Conservation (phyloP, 2,113 vertebrate species). For the Ciconia boyciana region DNA sequence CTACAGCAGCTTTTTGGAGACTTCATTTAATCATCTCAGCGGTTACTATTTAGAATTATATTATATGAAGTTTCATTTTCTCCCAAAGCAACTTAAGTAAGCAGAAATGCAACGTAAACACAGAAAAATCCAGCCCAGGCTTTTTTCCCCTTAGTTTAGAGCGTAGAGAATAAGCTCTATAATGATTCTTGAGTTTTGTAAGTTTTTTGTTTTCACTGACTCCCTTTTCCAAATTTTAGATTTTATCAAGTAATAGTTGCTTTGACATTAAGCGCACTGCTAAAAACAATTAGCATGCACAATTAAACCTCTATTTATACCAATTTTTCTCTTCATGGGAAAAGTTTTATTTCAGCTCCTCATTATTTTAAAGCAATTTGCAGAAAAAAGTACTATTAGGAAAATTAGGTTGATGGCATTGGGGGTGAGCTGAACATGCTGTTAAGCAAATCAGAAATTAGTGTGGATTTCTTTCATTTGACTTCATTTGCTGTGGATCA, state of each 20-base stretch:
- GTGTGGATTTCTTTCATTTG: constrained; percentile 3
- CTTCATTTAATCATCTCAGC: not conserved
- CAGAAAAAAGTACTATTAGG: not conserved
- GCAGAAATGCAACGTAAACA: not conserved
- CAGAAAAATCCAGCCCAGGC: not conserved
- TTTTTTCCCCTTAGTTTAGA: not conserved
- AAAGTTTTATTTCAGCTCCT: constrained; percentile 23
- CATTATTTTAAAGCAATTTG: constrained; percentile 25
- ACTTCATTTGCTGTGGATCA: not conserved
- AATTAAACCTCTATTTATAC: not conserved
- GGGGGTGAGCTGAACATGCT: not conserved
- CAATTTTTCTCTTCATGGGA: not conserved
- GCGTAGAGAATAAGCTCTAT: not conserved
- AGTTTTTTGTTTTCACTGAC: not conserved
- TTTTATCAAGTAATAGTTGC: not conserved
- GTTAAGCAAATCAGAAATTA: constrained; percentile 23
- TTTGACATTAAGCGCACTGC: not conserved
- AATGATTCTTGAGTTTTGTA: not conserved
- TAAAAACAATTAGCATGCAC: not conserved
- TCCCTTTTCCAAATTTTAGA: not conserved
- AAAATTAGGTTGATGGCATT: not conserved
- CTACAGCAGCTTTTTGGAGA: not conserved
- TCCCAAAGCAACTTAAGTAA: not conserved
- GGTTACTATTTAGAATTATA: not conserved
- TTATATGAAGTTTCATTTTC: not conserved